Percentiles rank a stretch among this genome's conserved stretches.
Conservation (phyloP, 2,888 invertebrate species). For the Orthosia cruda region DNA sequence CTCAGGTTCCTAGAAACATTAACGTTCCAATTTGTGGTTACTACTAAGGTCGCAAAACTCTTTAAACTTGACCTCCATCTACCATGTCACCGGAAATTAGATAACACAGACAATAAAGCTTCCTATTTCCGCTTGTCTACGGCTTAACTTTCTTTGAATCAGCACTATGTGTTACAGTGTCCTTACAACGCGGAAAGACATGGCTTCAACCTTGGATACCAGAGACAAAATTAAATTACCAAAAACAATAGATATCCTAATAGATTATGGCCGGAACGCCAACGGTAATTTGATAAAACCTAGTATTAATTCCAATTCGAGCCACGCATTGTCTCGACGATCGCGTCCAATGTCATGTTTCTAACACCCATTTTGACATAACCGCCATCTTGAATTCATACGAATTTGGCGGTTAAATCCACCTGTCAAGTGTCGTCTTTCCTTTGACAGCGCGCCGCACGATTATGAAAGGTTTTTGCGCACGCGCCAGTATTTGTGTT, state of each 20-base stretch:
- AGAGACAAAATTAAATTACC: slow-evolving; percentile 60
- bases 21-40: not conserved
- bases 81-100: slow-evolving; percentile 78
- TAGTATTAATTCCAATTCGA: slow-evolving; percentile 80
- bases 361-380: slow-evolving; percentile 78
- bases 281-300: slow-evolving; percentile 65
- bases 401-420: slow-evolving; percentile 71
- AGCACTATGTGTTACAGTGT: slow-evolving; percentile 60
- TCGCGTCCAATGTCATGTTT: slow-evolving; percentile 85
- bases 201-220: slow-evolving; percentile 56
- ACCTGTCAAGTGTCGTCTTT: slow-evolving; percentile 68
- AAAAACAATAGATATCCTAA: slow-evolving; percentile 68
- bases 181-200: slow-evolving; percentile 71
- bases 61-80: slow-evolving; percentile 81
- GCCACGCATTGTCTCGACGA: slow-evolving; percentile 81
- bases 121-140: slow-evolving; percentile 84
- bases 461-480: slow-evolving; percentile 78
- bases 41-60: slow-evolving; percentile 15
- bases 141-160: slow-evolving; percentile 83
- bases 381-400: slow-evolving; percentile 57
- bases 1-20: not conserved
- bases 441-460: slow-evolving; percentile 49
- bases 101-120: slow-evolving; percentile 77
- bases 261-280: slow-evolving; percentile 62
- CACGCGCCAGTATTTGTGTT: slow-evolving; percentile 84